phyloP scores from a whole-genome alignment of 2,113 vertebrate species.

The Cochlearius cochlearius region DNA sequence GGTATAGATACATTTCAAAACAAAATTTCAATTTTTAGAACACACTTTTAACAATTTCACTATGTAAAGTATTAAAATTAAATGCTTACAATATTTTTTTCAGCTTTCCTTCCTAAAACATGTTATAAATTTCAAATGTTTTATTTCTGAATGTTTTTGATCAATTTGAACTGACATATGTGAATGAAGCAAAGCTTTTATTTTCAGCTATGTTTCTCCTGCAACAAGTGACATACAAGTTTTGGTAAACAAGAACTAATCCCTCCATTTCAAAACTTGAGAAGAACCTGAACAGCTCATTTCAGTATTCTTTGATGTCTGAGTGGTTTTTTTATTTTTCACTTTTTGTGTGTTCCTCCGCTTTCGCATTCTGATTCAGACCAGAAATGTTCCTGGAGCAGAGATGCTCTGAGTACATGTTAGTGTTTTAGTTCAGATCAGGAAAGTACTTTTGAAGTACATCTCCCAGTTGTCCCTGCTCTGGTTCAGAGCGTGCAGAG shows the following conservation, averaged over 20 bases:
- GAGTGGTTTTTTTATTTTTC: background rate
- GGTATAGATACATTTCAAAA: background rate
- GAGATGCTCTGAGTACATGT: fast-evolving
- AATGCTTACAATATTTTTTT: background rate
- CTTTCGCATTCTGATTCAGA: background rate
- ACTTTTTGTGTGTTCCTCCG: background rate
- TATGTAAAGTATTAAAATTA: background rate
- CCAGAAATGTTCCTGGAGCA: background rate
- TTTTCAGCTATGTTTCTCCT: background rate
- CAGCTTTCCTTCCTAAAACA: background rate
- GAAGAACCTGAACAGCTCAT: background rate
- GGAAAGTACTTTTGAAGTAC: background rate
- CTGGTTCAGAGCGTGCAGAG: background rate
- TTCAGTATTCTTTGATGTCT: background rate
- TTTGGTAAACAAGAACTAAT: background rate
- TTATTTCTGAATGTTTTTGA: background rate
- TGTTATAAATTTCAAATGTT: background rate
- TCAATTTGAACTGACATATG: background rate
- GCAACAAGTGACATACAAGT: background rate
- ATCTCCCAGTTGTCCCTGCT: background rate
- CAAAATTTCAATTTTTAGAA: background rate
- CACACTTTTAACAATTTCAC: background rate
- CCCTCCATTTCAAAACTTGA: background rate
- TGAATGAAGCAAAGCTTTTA: background rate
- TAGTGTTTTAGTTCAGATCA: background rate